These are phyloP conservation scores for Apantesis nais DNA, from an alignment of 2,888 invertebrate species.

Conservation along the genomic window DNA sequence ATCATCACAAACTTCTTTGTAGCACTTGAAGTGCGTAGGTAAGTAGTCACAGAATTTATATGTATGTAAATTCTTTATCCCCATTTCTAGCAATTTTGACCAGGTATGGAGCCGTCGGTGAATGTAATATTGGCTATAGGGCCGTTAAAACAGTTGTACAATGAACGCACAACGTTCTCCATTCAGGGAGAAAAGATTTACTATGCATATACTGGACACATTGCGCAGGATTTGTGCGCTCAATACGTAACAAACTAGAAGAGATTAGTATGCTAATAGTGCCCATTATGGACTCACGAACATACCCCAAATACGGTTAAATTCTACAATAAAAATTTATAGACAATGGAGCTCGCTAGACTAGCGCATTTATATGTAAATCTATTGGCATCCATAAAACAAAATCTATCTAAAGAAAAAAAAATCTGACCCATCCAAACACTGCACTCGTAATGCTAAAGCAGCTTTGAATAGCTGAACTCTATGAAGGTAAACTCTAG, in stretches of 20 bases:
- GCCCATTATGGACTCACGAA: conserved; percentile 68
- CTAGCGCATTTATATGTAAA: conserved; percentile 74
- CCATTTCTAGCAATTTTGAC: conserved; percentile 53
- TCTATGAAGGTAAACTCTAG: conserved; percentile 67
- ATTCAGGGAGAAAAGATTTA: conserved; percentile 72
- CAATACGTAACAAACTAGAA: conserved; percentile 76
- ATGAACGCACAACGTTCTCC: conserved; percentile 49
- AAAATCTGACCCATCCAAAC: conserved; percentile 84
- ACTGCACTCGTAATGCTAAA: conserved; percentile 73
- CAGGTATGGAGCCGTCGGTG: conserved; percentile 40
- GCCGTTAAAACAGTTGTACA: conserved; percentile 44
- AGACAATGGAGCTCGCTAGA: conserved; percentile 80
- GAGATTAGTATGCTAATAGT: conserved; percentile 82
- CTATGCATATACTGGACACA: conserved; percentile 62
- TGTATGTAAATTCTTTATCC: conserved; percentile 69
- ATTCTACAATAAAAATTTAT: conserved; percentile 77
- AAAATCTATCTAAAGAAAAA: conserved; percentile 69
- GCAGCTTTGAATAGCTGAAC: conserved; percentile 61
- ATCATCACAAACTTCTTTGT: conserved; percentile 67
- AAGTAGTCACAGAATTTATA: conserved; percentile 50
- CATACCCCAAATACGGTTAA: conserved; percentile 68
- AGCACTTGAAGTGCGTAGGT: conserved; percentile 49
- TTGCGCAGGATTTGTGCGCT: conserved; percentile 68
- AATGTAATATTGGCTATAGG: conserved; percentile 45
- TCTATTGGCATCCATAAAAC: conserved; percentile 76